Percentiles rank a stretch among this genome's conserved stretches.
Evolutionary conservation across 2,888 invertebrate species (phyloP).

Genomic region (Cerastis rubricosa): DNA sequence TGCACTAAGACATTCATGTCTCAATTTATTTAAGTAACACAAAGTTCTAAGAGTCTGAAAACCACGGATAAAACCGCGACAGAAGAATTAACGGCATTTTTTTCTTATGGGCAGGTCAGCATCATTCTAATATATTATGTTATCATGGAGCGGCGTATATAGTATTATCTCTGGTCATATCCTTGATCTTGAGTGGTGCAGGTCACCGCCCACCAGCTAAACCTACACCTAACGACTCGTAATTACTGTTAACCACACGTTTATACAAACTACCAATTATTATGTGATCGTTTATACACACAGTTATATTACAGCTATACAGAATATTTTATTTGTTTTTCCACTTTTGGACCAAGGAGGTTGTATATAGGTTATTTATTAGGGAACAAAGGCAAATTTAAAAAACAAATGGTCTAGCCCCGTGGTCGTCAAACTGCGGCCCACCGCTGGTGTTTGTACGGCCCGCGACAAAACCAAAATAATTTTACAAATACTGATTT

Average conservation of each 20-base stretch:
- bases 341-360: neutral
- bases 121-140: conserved; percentile 4
- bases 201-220: conserved; percentile 73
- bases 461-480: too few species aligned
- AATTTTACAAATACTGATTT: too few species aligned
- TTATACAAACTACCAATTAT: conserved; percentile 65
- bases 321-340: conserved; percentile 15
- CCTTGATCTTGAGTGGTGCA: conserved; percentile 74
- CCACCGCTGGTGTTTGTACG: too few species aligned
- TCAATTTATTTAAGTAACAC: conserved; percentile 9
- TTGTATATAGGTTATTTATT: neutral
- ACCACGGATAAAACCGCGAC: neutral
- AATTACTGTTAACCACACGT: conserved; percentile 69
- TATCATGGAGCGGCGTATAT: conserved; percentile 1
- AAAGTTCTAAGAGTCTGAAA: neutral
- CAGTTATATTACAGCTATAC: conserved; percentile 28
- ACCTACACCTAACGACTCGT: conserved; percentile 71
- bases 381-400: neutral
- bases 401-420: too few species aligned
- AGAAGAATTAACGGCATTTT: neutral
- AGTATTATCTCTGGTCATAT: conserved; percentile 63
- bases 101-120: neutral
- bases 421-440: too few species aligned
- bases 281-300: conserved; percentile 57
- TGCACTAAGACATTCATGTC: conserved; percentile 9